Evolutionary conservation across 2,113 vertebrate genomes (phyloP).

Genomic region (Atractosteus spatula): DNA sequence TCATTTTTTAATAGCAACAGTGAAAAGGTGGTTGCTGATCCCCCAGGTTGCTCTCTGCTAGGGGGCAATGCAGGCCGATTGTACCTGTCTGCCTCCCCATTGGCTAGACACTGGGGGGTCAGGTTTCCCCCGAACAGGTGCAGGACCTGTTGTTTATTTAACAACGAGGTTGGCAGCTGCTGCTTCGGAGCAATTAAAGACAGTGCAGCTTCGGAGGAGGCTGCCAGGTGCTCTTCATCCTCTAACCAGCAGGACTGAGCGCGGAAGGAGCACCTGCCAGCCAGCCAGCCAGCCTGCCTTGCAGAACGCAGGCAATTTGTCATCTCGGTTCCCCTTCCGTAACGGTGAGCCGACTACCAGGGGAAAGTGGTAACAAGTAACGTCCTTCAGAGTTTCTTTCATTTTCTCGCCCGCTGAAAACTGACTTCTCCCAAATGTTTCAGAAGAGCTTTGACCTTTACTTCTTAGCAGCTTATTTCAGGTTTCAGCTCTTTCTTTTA

Average conservation of each 20-base stretch:
- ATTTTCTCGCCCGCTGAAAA: too few species aligned
- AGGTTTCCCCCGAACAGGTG: conserved; percentile 54
- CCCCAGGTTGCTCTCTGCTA: conserved; percentile 10
- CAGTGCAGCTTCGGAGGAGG: conserved; percentile 45
- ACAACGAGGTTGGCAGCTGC: conserved; percentile 39
- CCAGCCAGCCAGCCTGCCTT: conserved; percentile 40
- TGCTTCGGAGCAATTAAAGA: conserved; percentile 54
- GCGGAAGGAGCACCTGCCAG: conserved; percentile 58
- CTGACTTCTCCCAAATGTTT: too few species aligned
- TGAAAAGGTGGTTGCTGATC: conserved; percentile 23
- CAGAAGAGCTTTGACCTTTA: too few species aligned
- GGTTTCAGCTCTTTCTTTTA: too few species aligned
- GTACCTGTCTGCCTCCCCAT: conserved; percentile 20
- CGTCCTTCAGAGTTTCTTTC: too few species aligned
- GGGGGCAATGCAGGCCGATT: conserved; percentile 15
- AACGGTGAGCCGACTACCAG: neutral
- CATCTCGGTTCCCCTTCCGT: neutral
- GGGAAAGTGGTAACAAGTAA: neutral
- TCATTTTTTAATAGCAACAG: neutral
- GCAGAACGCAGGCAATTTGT: neutral
- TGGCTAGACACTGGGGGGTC: conserved; percentile 26
- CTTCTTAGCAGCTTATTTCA: too few species aligned
- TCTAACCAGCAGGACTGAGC: conserved; percentile 37
- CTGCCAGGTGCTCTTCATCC: conserved; percentile 66
- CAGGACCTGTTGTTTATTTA: conserved; percentile 68